phyloP scores from a whole-genome alignment of 2,797 vertebrate genomes.

The Pygocentrus nattereri region DNA sequence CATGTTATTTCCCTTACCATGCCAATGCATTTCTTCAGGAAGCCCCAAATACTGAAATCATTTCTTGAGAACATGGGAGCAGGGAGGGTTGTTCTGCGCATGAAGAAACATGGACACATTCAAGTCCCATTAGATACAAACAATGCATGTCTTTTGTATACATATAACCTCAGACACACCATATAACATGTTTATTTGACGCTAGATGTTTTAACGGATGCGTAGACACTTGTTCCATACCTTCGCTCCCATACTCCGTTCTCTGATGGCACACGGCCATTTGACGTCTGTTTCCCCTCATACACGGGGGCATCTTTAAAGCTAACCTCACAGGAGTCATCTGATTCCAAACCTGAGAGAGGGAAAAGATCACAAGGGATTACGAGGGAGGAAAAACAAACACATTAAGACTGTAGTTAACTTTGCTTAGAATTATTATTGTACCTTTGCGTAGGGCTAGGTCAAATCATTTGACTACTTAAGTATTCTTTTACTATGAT shows the following conservation, averaged over 20 bases:
- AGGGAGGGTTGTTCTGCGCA: slow-evolving; percentile 85
- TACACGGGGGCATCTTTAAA: slow-evolving; percentile 85
- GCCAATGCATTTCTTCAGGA: slow-evolving; percentile 96
- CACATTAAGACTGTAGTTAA: not conserved
- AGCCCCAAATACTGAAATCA: slow-evolving; percentile 95
- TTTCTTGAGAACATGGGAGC: slow-evolving; percentile 92
- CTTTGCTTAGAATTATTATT: not conserved
- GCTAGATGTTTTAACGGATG: not conserved
- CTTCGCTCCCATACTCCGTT: slow-evolving; percentile 90
- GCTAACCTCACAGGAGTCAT: slow-evolving; percentile 91
- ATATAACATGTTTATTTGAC: not conserved
- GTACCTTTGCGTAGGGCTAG: not conserved
- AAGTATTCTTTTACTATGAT: too few species aligned
- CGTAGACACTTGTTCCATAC: slow-evolving; percentile 65
- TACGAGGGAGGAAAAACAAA: not conserved
- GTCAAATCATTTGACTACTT: too few species aligned
- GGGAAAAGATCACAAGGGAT: not conserved
- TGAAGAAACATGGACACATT: slow-evolving; percentile 26
- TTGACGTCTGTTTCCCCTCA: slow-evolving; percentile 75
- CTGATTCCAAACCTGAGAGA: slow-evolving; percentile 90
- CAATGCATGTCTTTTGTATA: not conserved
- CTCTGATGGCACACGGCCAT: slow-evolving; percentile 77
- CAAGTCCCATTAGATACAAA: not conserved
- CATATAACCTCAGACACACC: too few species aligned
- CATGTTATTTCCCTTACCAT: slow-evolving; percentile 83